Base-by-base conservation (phyloP, 2,888 invertebrate genomes). In the Sturmia bella region DNA sequence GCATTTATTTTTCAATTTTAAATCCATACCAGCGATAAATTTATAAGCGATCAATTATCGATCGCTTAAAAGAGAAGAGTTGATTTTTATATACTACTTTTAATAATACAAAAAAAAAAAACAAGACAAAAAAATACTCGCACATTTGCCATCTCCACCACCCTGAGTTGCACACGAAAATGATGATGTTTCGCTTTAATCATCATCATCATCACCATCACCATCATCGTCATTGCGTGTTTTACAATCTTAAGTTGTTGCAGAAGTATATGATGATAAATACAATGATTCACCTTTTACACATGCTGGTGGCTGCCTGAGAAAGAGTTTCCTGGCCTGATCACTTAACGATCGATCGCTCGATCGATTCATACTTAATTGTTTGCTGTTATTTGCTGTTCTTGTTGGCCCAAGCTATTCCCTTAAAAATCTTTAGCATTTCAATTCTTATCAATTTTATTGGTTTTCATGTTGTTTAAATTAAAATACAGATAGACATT, bases 1-100 rank as follows among this genome's bases (percentile, higher is more conserved):
- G 74, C 78, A 78, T 82, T 82, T 78, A 73, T 73, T 73, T 78
- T 82, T 70, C 21, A 75, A 69, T 75, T 82, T 82, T 72, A 70
- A 82, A 82, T 82, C 74, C 74, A 78, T 75, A 81, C 57, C 72
- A 76, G 21, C 69, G 78, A 79, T 79, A 79, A 73, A 81, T 88
- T 87, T 87, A 86, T 87, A 88, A 87, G 88, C 89, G 87, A 87
- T 88, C 88, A 87, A 88, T 88, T 87, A 88, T 80, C 66, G 78
- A 74, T 77, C 70, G 74, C 66, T 78, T 82, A 75, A 69, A 82
- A 74, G 6, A 56, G 52, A 68, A 64, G 43, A 43, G 59, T 66
- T 72, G 59, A 73, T 73, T 73, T 82, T 73, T 69, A 52, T 73
- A 54, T 69, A 54, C 57, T 69, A 54, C 57, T 59, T 73, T 37